Conservation (phyloP, 1,140 invertebrate genomes). For the Coenobita brevimanus region DNA sequence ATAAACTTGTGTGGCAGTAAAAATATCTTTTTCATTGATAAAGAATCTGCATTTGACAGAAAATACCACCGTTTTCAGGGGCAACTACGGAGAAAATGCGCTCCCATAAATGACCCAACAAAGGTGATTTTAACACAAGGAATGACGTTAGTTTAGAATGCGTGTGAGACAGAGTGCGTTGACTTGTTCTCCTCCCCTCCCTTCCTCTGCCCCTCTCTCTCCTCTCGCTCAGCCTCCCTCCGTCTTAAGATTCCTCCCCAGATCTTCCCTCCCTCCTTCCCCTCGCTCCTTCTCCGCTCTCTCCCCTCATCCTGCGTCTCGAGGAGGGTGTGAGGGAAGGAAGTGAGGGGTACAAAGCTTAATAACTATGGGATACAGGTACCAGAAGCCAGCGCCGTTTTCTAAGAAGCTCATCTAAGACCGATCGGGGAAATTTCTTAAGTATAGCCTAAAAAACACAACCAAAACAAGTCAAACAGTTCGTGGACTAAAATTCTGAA, state of each 20-base stretch:
- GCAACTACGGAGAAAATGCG: slow-evolving; percentile 35
- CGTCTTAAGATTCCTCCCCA: slow-evolving; percentile 14
- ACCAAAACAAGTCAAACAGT: too few species aligned
- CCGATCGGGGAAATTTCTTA: too few species aligned
- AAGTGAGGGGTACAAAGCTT: too few species aligned
- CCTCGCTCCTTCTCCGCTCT: not conserved
- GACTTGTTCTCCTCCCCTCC: not conserved
- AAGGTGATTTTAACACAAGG: not conserved
- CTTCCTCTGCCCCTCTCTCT: not conserved
- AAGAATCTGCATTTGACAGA: slow-evolving; percentile 58
- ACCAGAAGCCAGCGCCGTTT: too few species aligned
- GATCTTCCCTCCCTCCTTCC: not conserved
- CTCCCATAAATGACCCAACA: not conserved
- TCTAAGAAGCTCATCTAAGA: too few species aligned
- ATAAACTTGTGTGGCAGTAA: slow-evolving; percentile 47
- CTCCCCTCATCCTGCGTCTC: not conserved
- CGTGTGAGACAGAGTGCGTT: not conserved
- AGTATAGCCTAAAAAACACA: too few species aligned
- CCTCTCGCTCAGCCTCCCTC: not conserved
- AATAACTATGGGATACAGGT: too few species aligned
- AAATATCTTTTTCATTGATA: slow-evolving; percentile 64
- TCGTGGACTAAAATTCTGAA: too few species aligned
- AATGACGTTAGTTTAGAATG: not conserved
- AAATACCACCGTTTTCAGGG: slow-evolving; percentile 56
- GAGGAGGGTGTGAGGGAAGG: too few species aligned